Evolutionary conservation across 2,797 vertebrate genomes (phyloP).

Genomic region (Anniella stebbinsi): DNA sequence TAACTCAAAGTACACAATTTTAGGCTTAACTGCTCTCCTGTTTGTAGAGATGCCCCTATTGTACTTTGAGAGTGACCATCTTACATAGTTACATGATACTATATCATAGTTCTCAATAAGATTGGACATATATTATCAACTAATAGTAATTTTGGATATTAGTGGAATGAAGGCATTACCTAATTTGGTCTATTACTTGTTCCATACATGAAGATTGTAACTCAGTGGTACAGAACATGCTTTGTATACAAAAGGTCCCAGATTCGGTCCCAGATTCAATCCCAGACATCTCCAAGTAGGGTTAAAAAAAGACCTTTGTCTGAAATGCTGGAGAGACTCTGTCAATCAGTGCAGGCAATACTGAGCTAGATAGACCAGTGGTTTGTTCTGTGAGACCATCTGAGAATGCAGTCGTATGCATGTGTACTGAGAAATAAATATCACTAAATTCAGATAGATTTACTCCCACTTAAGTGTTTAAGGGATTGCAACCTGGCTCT

Average conservation of each 20-base stretch:
- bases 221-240: not conserved
- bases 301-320: not conserved
- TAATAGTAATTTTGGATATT: not conserved
- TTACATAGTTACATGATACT: not conserved
- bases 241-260: not conserved
- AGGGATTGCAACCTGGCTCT: not conserved
- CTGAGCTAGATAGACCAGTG: not conserved
- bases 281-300: not conserved
- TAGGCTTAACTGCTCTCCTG: no score
- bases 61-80: not conserved
- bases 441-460: not conserved
- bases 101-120: not conserved
- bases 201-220: not conserved
- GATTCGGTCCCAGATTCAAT: not conserved
- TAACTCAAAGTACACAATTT: no score
- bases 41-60: not conserved
- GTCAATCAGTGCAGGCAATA: not conserved
- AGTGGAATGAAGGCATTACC: not conserved
- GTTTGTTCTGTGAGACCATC: not conserved
- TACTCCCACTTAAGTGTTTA: not conserved
- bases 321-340: not conserved
- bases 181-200: not conserved
- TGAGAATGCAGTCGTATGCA: not conserved
- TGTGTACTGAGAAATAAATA: not conserved
- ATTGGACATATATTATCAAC: not conserved